Conservation (phyloP, 2,888 invertebrate genomes). For the Sipunculus nudus region DNA sequence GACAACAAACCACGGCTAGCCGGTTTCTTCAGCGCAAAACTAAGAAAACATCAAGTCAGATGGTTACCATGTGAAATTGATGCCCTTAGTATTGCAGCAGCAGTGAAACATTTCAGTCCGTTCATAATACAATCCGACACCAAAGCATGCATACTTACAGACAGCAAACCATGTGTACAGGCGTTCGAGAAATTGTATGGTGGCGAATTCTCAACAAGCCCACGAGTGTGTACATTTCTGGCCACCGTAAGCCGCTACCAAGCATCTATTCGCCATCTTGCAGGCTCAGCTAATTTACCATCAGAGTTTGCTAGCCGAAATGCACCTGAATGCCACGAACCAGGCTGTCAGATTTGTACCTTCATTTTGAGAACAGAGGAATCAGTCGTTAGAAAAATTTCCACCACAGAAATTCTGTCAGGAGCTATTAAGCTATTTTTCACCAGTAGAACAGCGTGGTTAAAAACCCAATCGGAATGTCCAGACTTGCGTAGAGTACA, state of each 20-base stretch:
- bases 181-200: slow-evolving; percentile 25
- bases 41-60: slow-evolving; percentile 31
- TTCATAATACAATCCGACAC: slow-evolving; percentile 38
- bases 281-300: slow-evolving; percentile 10
- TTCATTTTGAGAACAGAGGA: slow-evolving; percentile 5
- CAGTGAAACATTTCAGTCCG: slow-evolving; percentile 42
- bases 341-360: slow-evolving; percentile 5
- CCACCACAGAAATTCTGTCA: not conserved
- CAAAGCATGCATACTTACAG: slow-evolving; percentile 30
- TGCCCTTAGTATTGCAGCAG: slow-evolving; percentile 36
- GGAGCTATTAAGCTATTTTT: not conserved
- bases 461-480: slow-evolving; percentile 1
- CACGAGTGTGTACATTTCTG: slow-evolving; percentile 26
- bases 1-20: slow-evolving; percentile 18
- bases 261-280: slow-evolving; percentile 6
- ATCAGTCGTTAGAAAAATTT: not conserved
- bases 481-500: not conserved
- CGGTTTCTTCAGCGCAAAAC: slow-evolving; percentile 41
- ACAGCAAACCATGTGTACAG: slow-evolving; percentile 34
- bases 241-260: slow-evolving; percentile 29
- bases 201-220: slow-evolving; percentile 38
- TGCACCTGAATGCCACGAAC: slow-evolving; percentile 7
- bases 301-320: slow-evolving; percentile 15
- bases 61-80: slow-evolving; percentile 45
- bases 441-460: slow-evolving; percentile 6